phyloP scores from a whole-genome alignment of 2,888 invertebrate species.

The Lasioglossum figueresi region DNA sequence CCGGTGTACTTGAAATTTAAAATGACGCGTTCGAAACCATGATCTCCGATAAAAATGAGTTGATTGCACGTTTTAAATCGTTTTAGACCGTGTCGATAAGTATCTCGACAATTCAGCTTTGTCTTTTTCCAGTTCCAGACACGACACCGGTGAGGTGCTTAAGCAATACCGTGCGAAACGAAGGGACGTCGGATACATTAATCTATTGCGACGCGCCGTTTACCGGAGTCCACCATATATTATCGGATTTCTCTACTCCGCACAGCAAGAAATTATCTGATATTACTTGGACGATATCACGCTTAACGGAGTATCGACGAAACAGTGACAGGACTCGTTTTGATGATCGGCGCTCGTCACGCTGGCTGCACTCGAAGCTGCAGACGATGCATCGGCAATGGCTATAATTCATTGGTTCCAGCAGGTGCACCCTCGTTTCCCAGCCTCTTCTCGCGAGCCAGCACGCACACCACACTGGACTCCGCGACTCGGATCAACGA shows the following conservation, averaged over 20 bases:
- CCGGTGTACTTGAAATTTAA: too few species aligned
- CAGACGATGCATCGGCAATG: slow-evolving; percentile 63
- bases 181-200: not conserved
- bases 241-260: slow-evolving; percentile 12
- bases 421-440: slow-evolving; percentile 56
- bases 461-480: slow-evolving; percentile 21
- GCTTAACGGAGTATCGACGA: slow-evolving; percentile 58
- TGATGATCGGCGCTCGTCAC: slow-evolving; percentile 55
- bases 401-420: slow-evolving; percentile 66
- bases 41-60: not conserved
- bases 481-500: slow-evolving; percentile 61
- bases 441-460: slow-evolving; percentile 30
- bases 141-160: not conserved
- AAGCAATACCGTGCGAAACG: not conserved
- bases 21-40: not conserved
- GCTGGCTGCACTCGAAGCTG: slow-evolving; percentile 57
- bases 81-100: not conserved
- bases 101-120: not conserved
- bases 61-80: too few species aligned
- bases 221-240: not conserved
- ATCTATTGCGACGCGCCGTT: not conserved
- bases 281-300: slow-evolving; percentile 28
- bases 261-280: slow-evolving; percentile 36
- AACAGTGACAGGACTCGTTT: slow-evolving; percentile 54
- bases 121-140: not conserved